A percentile compares a stretch with the other conserved stretches of the same genome.
These are phyloP conservation scores for Myopa tessellatipennis DNA, from an alignment of 2,888 invertebrate species.

Conservation along the genomic window DNA sequence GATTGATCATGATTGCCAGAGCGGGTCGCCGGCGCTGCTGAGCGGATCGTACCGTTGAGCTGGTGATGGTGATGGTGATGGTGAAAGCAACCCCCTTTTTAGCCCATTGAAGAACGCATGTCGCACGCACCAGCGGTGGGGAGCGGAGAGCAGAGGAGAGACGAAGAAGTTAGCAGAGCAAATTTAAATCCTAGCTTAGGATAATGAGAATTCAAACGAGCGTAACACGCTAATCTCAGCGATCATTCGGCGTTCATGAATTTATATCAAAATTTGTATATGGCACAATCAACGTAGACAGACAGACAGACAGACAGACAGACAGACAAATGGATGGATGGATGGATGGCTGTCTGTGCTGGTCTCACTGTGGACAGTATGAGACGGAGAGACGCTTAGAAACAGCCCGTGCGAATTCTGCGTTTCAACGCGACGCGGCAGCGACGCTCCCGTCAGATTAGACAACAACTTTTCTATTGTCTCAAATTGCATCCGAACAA, in stretches of 20 bases:
- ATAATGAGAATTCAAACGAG: conserved; percentile 67
- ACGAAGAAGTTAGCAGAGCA: not conserved
- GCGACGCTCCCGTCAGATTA: conserved; percentile 60
- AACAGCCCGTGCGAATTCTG: not conserved
- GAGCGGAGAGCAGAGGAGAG: conserved; percentile 13
- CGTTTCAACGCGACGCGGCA: not conserved
- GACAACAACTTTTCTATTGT: conserved; percentile 48
- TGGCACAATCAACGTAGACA: conserved; percentile 55
- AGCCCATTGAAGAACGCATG: not conserved
- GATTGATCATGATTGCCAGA: conserved; percentile 14
- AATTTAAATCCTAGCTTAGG: conserved; percentile 58
- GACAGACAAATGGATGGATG: not conserved
- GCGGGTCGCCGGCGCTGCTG: too few relatives aligned
- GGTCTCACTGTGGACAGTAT: not conserved
- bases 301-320: not conserved
- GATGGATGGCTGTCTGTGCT: too few relatives aligned
- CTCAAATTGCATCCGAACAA: conserved; percentile 50
- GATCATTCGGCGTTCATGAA: conserved; percentile 48
- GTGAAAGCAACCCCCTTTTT: conserved; percentile 22
- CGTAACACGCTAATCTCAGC: conserved; percentile 67
- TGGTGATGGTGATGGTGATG: not conserved
- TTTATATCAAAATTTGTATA: conserved; percentile 54
- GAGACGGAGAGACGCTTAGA: not conserved
- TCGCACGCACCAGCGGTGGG: not conserved
- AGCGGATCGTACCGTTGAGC: not conserved